Percentiles rank a stretch among this genome's conserved stretches.
Evolutionary conservation across 2,797 vertebrate species (phyloP).

Genomic region (Cebuella pygmaea): DNA sequence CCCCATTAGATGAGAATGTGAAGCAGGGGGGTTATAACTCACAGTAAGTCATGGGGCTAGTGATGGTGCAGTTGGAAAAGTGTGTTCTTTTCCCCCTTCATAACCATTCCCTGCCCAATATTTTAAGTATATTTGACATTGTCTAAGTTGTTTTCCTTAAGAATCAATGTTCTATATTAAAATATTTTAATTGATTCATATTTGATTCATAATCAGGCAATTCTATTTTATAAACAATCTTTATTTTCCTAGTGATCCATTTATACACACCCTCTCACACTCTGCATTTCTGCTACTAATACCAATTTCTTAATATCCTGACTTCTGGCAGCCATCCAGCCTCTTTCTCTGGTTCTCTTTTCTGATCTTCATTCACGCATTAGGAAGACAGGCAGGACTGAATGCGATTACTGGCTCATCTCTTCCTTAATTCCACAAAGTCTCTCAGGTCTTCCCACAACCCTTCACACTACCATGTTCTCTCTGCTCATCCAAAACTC

Average conservation of each 20-base stretch:
- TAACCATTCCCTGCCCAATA: neutral
- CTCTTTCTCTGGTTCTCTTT: neutral
- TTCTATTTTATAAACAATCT: neutral
- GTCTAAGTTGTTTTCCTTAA: neutral
- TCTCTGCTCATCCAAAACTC: neutral
- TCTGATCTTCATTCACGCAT: neutral
- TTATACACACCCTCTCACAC: neutral
- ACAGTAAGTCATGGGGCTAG: neutral
- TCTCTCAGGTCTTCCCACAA: neutral
- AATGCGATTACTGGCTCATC: neutral
- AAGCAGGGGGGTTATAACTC: neutral
- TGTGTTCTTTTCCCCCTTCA: neutral
- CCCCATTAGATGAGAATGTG: neutral
- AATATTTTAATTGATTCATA: neutral
- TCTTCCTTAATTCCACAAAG: conserved; percentile 6
- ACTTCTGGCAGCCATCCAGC: neutral
- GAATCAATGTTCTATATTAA: neutral
- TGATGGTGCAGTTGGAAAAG: neutral
- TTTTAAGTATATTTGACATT: neutral
- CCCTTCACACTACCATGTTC: neutral
- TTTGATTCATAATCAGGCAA: neutral
- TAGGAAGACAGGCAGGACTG: neutral
- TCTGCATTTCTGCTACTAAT: neutral
- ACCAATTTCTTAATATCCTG: neutral
- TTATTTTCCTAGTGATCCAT: neutral